A percentile compares a stretch with the other conserved stretches of the same genome.
Conservation (phyloP, 2,113 vertebrate species). For the Myiozetetes cayanensis region DNA sequence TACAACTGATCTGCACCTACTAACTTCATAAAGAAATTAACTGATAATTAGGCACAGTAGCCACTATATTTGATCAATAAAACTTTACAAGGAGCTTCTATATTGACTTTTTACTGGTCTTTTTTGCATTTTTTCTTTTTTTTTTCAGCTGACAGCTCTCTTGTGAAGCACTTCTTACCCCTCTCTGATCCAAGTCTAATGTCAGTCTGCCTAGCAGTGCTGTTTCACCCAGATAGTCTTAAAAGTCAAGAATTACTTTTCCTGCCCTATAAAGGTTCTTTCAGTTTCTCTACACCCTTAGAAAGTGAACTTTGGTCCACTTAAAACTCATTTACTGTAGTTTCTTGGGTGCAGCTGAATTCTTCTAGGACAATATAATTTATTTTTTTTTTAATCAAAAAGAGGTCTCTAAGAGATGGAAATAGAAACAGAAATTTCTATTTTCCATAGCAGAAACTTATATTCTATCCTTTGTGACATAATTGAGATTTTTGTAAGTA, state of each 20-base stretch:
- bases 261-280: not conserved
- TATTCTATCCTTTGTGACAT: not conserved
- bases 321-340: not conserved
- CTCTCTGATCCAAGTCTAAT: constrained; percentile 15
- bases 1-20: not conserved
- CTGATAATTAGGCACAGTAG: not conserved
- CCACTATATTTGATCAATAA: not conserved
- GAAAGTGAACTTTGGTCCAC: not conserved
- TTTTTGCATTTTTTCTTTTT: not conserved
- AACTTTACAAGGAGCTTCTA: not conserved
- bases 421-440: not conserved
- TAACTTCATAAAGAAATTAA: not conserved
- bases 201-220: constrained; percentile 9
- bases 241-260: not conserved
- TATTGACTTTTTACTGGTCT: constrained; percentile 6
- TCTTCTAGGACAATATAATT: not conserved
- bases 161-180: not conserved
- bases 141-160: not conserved
- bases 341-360: not conserved
- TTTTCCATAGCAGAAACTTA: not conserved
- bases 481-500: not conserved
- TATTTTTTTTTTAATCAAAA: constrained; percentile 17
- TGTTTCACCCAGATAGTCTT: not conserved
- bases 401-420: not conserved
- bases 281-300: not conserved